Percentiles rank a stretch among this genome's conserved stretches.
Evolutionary conservation across 2,888 invertebrate species (phyloP).

Genomic region (Acleris holmiana): DNA sequence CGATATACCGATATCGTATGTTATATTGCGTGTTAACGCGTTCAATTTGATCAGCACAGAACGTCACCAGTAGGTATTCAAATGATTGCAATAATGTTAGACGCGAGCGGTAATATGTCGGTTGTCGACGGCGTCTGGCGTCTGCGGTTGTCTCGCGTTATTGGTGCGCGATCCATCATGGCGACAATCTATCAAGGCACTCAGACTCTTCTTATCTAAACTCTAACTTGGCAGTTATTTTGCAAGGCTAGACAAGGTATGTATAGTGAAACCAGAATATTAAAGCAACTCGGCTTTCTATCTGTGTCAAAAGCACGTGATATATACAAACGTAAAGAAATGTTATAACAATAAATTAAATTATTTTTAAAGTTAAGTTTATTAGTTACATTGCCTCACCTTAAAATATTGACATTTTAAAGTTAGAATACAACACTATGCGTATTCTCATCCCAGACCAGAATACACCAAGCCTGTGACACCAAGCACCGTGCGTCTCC

Average conservation of each 20-base stretch:
- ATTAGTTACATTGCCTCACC: too few species aligned
- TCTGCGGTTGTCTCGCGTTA: slow-evolving; percentile 60
- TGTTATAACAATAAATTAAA: too few species aligned
- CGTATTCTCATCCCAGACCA: not conserved
- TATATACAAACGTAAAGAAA: too few species aligned
- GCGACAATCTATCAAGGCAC: slow-evolving; percentile 67
- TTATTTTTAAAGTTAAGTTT: too few species aligned
- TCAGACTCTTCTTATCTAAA: slow-evolving; percentile 29
- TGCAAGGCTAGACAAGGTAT: not conserved
- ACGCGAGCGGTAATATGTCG: slow-evolving; percentile 47
- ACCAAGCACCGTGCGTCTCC: slow-evolving; percentile 15
- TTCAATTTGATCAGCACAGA: slow-evolving; percentile 23
- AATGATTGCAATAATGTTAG: slow-evolving; percentile 34
- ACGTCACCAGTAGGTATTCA: slow-evolving; percentile 28
- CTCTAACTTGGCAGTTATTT: slow-evolving; percentile 1
- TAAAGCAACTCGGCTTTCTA: too few species aligned
- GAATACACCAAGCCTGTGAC: slow-evolving; percentile 22
- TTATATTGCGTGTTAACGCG: not conserved
- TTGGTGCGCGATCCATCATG: slow-evolving; percentile 68
- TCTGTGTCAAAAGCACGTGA: too few species aligned
- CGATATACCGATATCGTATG: too few species aligned
- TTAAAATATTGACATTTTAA: too few species aligned
- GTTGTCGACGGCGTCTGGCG: slow-evolving; percentile 47
- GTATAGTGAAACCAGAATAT: too few species aligned
- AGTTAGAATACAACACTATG: not conserved